These are phyloP conservation scores for Austrolebias charrua DNA, from an alignment of 2,797 vertebrate species.

Conservation along the genomic window DNA sequence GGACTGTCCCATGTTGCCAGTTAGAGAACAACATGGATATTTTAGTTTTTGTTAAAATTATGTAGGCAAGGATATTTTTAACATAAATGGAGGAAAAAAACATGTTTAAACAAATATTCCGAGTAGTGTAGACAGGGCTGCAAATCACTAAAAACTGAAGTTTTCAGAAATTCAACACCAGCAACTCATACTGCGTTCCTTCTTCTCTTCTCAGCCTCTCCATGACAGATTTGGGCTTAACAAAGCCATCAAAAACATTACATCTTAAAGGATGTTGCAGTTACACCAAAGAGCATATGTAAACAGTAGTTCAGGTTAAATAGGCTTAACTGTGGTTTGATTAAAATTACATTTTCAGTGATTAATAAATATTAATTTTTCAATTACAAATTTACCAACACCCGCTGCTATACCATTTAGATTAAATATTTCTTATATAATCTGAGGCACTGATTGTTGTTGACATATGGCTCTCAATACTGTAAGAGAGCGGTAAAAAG, in stretches of 20 bases:
- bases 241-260: constrained; percentile 28
- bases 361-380: constrained; percentile 73
- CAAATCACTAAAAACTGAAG: constrained; percentile 32
- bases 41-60: no score
- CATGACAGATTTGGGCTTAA: constrained; percentile 32
- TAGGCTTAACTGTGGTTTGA: constrained; percentile 63
- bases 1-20: no score
- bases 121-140: no score
- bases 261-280: constrained; percentile 64
- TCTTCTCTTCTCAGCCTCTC: constrained; percentile 28
- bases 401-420: constrained; percentile 69
- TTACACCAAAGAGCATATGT: constrained; percentile 64
- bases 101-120: no score
- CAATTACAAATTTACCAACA: constrained; percentile 72
- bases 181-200: constrained; percentile 55
- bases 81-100: no score
- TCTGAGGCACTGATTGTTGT: constrained; percentile 77
- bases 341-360: constrained; percentile 69
- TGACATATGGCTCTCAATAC: constrained; percentile 60
- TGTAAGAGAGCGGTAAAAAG: constrained; percentile 58
- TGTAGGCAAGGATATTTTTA: no score
- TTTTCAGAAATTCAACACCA: constrained; percentile 51
- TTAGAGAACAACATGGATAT: no score
- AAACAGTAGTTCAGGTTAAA: constrained; percentile 74
- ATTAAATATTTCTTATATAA: constrained; percentile 72